These are phyloP conservation scores for Odontomachus brunneus DNA, from an alignment of 1,140 invertebrate genomes.

Conservation along the genomic window DNA sequence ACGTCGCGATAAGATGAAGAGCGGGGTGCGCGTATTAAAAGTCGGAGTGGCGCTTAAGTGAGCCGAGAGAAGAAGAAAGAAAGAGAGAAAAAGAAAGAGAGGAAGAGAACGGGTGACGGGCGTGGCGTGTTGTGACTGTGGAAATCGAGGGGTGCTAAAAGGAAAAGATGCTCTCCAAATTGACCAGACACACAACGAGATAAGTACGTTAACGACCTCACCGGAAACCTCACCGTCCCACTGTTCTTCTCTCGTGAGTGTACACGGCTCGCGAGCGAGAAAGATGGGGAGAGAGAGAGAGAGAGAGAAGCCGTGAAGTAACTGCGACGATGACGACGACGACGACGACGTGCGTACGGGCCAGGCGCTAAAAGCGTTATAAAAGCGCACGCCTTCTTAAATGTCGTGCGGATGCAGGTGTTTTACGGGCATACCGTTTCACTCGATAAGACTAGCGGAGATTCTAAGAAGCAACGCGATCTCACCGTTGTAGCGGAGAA, in stretches of 20 bases:
- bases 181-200: conserved; percentile 71
- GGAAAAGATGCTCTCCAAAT: conserved; percentile 63
- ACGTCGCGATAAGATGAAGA: conserved; percentile 69
- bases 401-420: conserved; percentile 66
- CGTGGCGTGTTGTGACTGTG: conserved; percentile 20
- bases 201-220: conserved; percentile 71
- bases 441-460: conserved; percentile 64
- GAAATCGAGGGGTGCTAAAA: conserved; percentile 49
- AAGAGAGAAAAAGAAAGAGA: conserved; percentile 22
- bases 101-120: conserved; percentile 19
- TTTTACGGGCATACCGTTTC: not conserved
- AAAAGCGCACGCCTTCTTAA: conserved; percentile 60
- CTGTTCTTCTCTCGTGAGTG: conserved; percentile 11
- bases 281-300: not conserved
- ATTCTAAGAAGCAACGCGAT: conserved; percentile 52
- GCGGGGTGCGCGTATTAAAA: conserved; percentile 68
- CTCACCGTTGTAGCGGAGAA: not conserved
- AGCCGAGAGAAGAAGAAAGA: conserved; percentile 48
- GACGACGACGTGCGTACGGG: not conserved
- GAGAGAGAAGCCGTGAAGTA: conserved; percentile 22
- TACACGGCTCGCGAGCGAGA: not conserved
- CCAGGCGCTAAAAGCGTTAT: conserved; percentile 62
- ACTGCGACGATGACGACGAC: conserved; percentile 29
- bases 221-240: conserved; percentile 16
- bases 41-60: conserved; percentile 66